A percentile compares a stretch with the other conserved stretches of the same genome.
phyloP scores from a whole-genome alignment of 2,113 vertebrate species.

The Plecturocebus donacophilus region DNA sequence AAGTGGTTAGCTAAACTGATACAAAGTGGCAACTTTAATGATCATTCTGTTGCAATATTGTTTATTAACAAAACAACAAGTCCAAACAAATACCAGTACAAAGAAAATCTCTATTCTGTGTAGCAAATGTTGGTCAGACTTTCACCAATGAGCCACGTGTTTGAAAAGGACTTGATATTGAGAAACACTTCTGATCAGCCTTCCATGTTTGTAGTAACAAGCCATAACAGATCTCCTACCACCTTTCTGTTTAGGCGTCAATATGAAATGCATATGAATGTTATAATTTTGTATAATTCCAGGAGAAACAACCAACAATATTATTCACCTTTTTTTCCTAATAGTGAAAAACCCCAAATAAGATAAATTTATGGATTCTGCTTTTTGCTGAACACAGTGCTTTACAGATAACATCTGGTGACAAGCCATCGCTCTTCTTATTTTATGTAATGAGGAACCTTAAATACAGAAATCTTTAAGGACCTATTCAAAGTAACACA shows the following conservation, averaged over 20 bases:
- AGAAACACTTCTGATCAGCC: background rate
- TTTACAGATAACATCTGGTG: slow-evolving; percentile 4
- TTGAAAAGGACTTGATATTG: background rate
- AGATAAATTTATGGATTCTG: background rate
- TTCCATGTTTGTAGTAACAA: background rate
- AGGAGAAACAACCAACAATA: slow-evolving; percentile 9
- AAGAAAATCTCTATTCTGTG: slow-evolving; percentile 12
- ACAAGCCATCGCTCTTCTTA: background rate
- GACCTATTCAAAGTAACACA: background rate
- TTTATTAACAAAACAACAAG: slow-evolving; percentile 46
- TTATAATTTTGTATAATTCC: background rate
- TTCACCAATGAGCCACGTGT: background rate
- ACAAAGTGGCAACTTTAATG: background rate
- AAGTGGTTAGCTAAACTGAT: background rate
- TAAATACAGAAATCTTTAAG: slow-evolving; percentile 22
- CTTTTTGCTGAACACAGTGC: background rate
- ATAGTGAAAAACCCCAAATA: background rate
- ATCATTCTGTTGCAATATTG: background rate
- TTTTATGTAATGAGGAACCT: slow-evolving; percentile 1
- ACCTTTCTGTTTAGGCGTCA: background rate
- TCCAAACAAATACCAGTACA: slow-evolving; percentile 37
- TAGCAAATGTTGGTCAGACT: background rate
- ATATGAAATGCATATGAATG: background rate
- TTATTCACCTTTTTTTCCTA: background rate
- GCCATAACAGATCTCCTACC: background rate